Base-by-base conservation (phyloP, 2,113 vertebrate genomes). In the Noctilio leporinus region DNA sequence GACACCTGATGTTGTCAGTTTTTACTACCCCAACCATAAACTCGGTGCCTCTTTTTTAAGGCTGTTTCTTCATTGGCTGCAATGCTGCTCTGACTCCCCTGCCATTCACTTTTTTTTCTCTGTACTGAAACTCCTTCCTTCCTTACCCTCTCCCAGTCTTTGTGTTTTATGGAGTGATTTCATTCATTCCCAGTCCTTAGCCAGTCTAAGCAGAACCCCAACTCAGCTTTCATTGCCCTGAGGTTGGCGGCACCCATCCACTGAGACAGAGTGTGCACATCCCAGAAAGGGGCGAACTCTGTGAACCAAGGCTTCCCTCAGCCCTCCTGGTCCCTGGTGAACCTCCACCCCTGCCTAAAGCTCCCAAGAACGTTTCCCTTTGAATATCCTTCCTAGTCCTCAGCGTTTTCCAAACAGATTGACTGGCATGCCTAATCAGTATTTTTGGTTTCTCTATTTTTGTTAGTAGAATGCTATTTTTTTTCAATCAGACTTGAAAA, bases 21-120 rank as follows among this genome's bases (percentile, higher is more conserved):
- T 51, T n/a, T 28, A 7, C 35, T 0, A 0, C 12, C 9, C 9
- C 12, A 43, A 53, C 67, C 65, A 45, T 10, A 11, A 0, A 2
- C 6, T 26, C 9, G 40, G 43, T 26, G 0, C 0, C 11, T 7
- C 4, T 20, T 24, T 40, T 81, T n/a, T 30, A 17, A 53, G 22
- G 38, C 26, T n/a, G 3, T 72, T 78, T 80, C 49, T 64, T 78
- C 40, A 51, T 24, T n/a, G 62, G 9, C 14, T 49, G 62, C 10
- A 33, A 28, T 3, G 7, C 45, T 88, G 28, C 53, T 55, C 35
- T 33, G 10, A n/a, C 10, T 78, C 30, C n/a, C 12, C 47, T 10
- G 53, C 20, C n/a, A 10, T 9, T 57, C 22, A 6, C 64, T 88
- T 88, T 9, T 62, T 90, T 89, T 57, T 35, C 59, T 82, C 43